phyloP scores from a whole-genome alignment of 2,113 vertebrate species.

The Todiramphus saurophagus region DNA sequence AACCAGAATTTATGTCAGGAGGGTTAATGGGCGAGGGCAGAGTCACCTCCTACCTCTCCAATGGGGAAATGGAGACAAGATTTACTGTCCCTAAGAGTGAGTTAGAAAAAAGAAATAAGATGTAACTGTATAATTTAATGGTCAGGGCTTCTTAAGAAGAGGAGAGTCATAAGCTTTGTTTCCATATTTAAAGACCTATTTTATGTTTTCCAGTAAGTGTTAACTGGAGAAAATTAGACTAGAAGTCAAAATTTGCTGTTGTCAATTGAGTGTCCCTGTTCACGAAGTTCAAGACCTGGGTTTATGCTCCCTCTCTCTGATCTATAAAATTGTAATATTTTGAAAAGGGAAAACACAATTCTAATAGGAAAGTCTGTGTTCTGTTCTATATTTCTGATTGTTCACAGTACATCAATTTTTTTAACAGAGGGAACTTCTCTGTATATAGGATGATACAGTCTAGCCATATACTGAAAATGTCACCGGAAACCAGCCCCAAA shows the following conservation, averaged over 20 bases:
- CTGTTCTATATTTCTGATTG: not conserved
- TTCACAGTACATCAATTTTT: not conserved
- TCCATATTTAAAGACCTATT: not conserved
- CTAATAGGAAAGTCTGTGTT: not conserved
- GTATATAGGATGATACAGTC: not conserved
- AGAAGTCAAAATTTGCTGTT: not conserved
- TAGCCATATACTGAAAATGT: not conserved
- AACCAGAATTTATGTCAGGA: slow-evolving; percentile 10
- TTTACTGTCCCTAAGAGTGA: not conserved
- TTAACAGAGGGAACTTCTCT: not conserved
- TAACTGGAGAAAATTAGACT: not conserved
- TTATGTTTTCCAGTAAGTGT: not conserved
- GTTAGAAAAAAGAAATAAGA: not conserved
- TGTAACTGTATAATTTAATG: not conserved
- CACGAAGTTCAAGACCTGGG: not conserved
- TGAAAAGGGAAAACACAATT: not conserved
- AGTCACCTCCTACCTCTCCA: not conserved
- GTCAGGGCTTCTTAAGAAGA: not conserved
- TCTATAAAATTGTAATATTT: not conserved
- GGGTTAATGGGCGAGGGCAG: not conserved
- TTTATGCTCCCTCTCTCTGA: not conserved
- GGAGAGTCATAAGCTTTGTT: not conserved
- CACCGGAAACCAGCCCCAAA: not conserved
- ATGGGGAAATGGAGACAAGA: not conserved
- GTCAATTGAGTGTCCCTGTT: not conserved